These are phyloP conservation scores for Cynoglossus semilaevis DNA, from an alignment of 2,113 vertebrate species.

Conservation along the genomic window DNA sequence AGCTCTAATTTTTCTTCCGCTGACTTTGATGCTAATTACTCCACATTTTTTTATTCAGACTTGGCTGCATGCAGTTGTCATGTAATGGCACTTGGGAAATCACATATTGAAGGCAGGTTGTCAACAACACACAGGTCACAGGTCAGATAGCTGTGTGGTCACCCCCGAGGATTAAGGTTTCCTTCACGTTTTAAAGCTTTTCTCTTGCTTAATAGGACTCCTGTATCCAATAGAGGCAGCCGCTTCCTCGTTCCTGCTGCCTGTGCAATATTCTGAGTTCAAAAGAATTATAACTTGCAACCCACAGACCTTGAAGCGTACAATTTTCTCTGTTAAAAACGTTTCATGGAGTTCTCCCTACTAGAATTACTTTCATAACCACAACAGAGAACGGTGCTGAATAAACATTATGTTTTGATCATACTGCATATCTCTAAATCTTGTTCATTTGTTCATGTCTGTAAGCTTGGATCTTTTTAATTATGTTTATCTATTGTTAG, in stretches of 20 bases:
- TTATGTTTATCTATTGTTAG: slow-evolving; percentile 32
- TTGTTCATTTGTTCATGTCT: slow-evolving; percentile 7
- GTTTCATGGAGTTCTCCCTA: not conserved
- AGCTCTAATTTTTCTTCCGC: no score
- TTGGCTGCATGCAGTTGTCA: not conserved
- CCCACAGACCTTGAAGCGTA: not conserved
- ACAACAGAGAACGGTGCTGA: not conserved
- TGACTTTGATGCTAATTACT: not conserved
- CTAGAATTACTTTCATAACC: slow-evolving; percentile 1
- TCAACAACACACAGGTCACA: not conserved
- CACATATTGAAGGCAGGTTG: slow-evolving; percentile 1
- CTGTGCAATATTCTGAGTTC: not conserved
- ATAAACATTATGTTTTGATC: not conserved
- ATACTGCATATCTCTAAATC: slow-evolving; percentile 13
- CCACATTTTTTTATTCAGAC: no score
- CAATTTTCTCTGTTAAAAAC: not conserved
- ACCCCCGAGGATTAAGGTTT: not conserved
- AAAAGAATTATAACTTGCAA: not conserved
- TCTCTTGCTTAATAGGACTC: not conserved
- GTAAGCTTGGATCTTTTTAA: slow-evolving; percentile 9
- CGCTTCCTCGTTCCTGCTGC: not conserved
- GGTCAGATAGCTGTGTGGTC: not conserved
- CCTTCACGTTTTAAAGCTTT: not conserved
- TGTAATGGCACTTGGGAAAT: slow-evolving; percentile 2
- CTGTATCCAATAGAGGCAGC: not conserved